Conservation (phyloP, 2,113 vertebrate species). For the Spea multiplicata region DNA sequence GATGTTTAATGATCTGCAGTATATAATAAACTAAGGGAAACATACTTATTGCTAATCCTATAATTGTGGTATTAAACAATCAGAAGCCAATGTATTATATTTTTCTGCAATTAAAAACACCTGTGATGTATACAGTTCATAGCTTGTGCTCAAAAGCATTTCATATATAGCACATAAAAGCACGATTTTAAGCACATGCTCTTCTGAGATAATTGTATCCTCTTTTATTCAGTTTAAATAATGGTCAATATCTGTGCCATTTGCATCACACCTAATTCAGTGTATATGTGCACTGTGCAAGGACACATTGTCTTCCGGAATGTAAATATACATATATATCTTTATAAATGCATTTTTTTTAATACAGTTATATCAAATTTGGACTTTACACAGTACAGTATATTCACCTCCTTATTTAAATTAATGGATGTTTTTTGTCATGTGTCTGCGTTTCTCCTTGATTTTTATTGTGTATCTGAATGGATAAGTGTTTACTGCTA, state of each 20-base stretch:
- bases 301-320: conserved; percentile 10
- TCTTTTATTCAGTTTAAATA: conserved; percentile 28
- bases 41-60: not conserved
- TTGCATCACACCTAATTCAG: not conserved
- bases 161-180: not conserved
- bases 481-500: too few relatives aligned
- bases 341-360: conserved; percentile 12
- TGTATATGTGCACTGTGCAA: not conserved
- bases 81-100: not conserved
- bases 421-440: not conserved
- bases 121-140: not conserved
- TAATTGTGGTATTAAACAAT: not conserved
- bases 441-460: too few relatives aligned
- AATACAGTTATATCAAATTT: not conserved
- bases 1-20: not conserved
- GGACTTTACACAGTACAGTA: not conserved
- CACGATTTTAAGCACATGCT: not conserved
- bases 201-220: conserved; percentile 4
- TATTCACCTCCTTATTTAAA: not conserved
- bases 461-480: too few relatives aligned
- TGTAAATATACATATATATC: conserved; percentile 15
- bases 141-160: conserved; percentile 9
- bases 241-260: not conserved
- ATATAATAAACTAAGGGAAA: not conserved
- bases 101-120: not conserved